Conservation (phyloP, 2,113 vertebrate genomes). For the Oophaga pumilio region DNA sequence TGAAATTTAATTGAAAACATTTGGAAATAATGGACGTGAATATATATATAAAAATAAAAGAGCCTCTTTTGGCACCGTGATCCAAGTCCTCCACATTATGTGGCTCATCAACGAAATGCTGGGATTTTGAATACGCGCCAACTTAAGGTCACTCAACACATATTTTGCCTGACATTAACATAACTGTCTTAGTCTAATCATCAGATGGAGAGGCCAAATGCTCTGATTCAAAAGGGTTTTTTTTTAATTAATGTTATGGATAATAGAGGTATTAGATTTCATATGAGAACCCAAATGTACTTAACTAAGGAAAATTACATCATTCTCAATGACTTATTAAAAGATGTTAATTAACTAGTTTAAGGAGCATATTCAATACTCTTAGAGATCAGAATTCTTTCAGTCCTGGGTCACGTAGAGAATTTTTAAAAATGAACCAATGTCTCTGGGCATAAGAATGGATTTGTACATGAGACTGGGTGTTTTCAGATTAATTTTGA, state of each 20-base stretch:
- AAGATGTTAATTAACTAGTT: slow-evolving; percentile 40
- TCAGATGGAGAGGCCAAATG: slow-evolving; percentile 66
- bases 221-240: slow-evolving; percentile 61
- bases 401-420: not conserved
- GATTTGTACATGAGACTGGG: not conserved
- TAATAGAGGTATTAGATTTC: slow-evolving; percentile 64
- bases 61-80: slow-evolving; percentile 52
- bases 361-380: slow-evolving; percentile 8
- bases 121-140: slow-evolving; percentile 65
- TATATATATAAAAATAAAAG: slow-evolving; percentile 63
- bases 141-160: slow-evolving; percentile 62
- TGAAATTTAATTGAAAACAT: slow-evolving; percentile 37
- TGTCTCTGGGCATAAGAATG: not conserved
- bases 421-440: not conserved
- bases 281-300: slow-evolving; percentile 66
- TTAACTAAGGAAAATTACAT: slow-evolving; percentile 61
- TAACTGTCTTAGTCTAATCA: slow-evolving; percentile 62
- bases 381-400: not conserved
- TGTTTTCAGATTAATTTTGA: not conserved
- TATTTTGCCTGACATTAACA: slow-evolving; percentile 66
- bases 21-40: slow-evolving; percentile 46
- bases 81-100: slow-evolving; percentile 62
- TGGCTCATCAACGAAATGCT: slow-evolving; percentile 60
- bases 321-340: slow-evolving; percentile 42
- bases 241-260: slow-evolving; percentile 66